A percentile compares a stretch with the other conserved stretches of the same genome.
Conservation (phyloP, 1,140 invertebrate species). For the Magallana gigas region DNA sequence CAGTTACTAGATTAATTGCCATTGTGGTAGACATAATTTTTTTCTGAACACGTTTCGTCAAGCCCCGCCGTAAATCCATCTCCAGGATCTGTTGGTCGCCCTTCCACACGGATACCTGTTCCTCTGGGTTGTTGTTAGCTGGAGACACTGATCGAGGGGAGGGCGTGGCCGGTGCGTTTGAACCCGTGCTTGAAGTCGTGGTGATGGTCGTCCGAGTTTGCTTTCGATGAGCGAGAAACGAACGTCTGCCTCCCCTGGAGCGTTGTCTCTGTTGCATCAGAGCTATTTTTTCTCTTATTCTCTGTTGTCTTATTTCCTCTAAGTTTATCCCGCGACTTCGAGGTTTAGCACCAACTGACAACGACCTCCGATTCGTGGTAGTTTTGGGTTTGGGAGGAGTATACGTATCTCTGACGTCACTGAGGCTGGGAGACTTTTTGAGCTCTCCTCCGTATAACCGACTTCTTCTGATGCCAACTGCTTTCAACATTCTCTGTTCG, state of each 20-base stretch:
- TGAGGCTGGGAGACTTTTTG: constrained; percentile 65
- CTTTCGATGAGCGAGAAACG: neutral
- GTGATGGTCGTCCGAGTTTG: neutral
- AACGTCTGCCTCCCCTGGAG: constrained; percentile 5
- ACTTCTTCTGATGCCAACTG: constrained; percentile 53
- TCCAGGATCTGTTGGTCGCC: constrained; percentile 66
- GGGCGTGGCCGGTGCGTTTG: constrained; percentile 31
- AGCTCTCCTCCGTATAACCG: constrained; percentile 55
- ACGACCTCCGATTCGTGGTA: constrained; percentile 12
- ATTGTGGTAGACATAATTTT: constrained; percentile 63
- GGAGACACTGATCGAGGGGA: constrained; percentile 38
- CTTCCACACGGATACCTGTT: constrained; percentile 66
- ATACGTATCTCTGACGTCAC: constrained; percentile 50
- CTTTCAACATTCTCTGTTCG: constrained; percentile 58
- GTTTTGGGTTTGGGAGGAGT: neutral
- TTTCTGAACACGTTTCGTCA: constrained; percentile 66
- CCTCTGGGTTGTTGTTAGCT: constrained; percentile 37
- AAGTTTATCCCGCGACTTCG: constrained; percentile 63
- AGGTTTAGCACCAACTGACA: constrained; percentile 60
- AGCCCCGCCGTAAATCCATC: constrained; percentile 68
- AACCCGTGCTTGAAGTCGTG: constrained; percentile 47
- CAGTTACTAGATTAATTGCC: constrained; percentile 67
- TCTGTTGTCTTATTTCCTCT: constrained; percentile 57
- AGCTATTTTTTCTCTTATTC: constrained; percentile 47
- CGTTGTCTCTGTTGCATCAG: constrained; percentile 35